A percentile compares a stretch with the other conserved stretches of the same genome.
These are phyloP conservation scores for Platorchestia sp. DNA, from an alignment of 1,140 invertebrate genomes.

Conservation along the genomic window DNA sequence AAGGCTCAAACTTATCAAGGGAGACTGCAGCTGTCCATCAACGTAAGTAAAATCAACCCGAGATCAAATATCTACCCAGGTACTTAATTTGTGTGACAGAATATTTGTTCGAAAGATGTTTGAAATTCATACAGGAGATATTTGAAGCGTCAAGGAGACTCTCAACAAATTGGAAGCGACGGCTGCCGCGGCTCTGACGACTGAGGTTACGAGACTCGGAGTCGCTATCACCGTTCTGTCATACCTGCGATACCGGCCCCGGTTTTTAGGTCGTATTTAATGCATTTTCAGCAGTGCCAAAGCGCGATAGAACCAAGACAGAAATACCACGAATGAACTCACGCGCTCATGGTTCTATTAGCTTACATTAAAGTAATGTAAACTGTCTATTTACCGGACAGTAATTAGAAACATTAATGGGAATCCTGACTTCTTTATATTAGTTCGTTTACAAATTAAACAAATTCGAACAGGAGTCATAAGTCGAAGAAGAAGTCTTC, in stretches of 20 bases:
- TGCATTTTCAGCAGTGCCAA: background rate
- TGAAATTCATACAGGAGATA: background rate
- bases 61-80: background rate
- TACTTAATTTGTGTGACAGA: background rate
- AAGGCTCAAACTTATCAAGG: background rate
- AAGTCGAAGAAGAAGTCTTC: slow-evolving; percentile 44
- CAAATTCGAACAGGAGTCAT: slow-evolving; percentile 32
- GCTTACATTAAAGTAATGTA: slow-evolving; percentile 45
- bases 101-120: background rate
- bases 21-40: background rate
- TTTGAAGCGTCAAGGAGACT: background rate
- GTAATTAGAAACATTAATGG: slow-evolving; percentile 48
- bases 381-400: slow-evolving; percentile 39
- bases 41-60: background rate
- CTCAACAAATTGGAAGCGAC: background rate
- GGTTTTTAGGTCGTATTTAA: background rate
- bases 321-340: background rate
- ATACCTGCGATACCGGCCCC: slow-evolving; percentile 10
- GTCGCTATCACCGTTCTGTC: background rate
- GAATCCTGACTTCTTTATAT: slow-evolving; percentile 48
- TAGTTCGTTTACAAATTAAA: slow-evolving; percentile 46
- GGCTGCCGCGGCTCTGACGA: background rate
- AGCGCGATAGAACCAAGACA: background rate
- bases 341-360: background rate
- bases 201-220: background rate